These are phyloP conservation scores for Eudasyphora cyanicolor DNA, from an alignment of 2,888 invertebrate species.

Conservation along the genomic window DNA sequence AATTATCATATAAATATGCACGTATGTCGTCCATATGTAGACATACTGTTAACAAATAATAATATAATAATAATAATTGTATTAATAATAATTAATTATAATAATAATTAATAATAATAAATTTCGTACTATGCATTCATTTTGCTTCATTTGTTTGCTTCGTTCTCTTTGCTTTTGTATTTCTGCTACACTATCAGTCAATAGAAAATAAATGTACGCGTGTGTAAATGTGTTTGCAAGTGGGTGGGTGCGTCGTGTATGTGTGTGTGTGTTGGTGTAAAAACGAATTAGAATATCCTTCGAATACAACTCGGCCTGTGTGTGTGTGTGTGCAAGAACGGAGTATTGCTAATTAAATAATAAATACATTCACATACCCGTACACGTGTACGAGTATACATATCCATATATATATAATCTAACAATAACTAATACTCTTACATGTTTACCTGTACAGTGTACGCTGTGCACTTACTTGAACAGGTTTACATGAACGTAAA, in stretches of 20 bases:
- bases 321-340: background rate
- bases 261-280: background rate
- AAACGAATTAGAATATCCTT: background rate
- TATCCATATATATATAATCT: background rate
- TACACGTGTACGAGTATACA: too few species aligned
- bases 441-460: background rate
- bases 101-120: slow-evolving; percentile 27
- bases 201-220: background rate
- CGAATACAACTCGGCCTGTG: slow-evolving; percentile 27
- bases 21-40: slow-evolving; percentile 9
- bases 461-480: too few species aligned
- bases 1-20: slow-evolving; percentile 17
- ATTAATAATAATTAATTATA: slow-evolving; percentile 2
- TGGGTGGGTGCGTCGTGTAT: background rate
- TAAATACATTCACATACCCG: background rate
- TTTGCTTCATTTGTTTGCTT: slow-evolving; percentile 23
- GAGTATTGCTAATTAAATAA: background rate
- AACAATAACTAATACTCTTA: slow-evolving; percentile 28
- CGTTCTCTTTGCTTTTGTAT: background rate
- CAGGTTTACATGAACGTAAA: background rate
- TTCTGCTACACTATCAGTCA: slow-evolving; percentile 25
- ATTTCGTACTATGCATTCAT: slow-evolving; percentile 29
- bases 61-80: slow-evolving; percentile 19
- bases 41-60: slow-evolving; percentile 33
- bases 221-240: background rate